Evolutionary conservation across 2,888 invertebrate genomes (phyloP).

Genomic region (Synanthedon andrenaeformis): DNA sequence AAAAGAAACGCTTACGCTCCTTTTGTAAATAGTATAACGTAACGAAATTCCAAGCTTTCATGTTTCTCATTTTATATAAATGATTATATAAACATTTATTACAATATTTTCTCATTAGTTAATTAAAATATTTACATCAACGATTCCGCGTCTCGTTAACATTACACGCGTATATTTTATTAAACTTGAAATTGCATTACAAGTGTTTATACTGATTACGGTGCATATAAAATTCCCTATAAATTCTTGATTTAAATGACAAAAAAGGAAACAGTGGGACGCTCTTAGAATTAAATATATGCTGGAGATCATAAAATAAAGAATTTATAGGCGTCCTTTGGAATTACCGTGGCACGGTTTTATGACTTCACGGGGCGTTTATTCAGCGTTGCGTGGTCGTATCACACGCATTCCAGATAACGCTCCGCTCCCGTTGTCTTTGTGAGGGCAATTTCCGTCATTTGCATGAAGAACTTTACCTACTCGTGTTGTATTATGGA

Average conservation of each 20-base stretch:
- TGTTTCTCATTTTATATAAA: conserved; percentile 6
- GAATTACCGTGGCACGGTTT: conserved; percentile 63
- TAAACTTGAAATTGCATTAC: background rate
- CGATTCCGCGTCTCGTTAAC: conserved; percentile 34
- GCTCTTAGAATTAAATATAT: conserved; percentile 65
- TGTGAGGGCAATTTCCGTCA: conserved; percentile 36
- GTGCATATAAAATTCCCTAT: conserved; percentile 47
- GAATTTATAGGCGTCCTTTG: conserved; percentile 68
- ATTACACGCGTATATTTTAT: conserved; percentile 22
- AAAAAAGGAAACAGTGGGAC: conserved; percentile 59
- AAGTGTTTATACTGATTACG: conserved; percentile 45
- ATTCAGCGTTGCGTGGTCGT: conserved; percentile 54
- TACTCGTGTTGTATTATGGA: conserved; percentile 4
- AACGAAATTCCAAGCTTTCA: background rate
- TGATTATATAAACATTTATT: conserved; percentile 20
- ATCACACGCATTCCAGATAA: conserved; percentile 47
- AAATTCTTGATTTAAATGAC: conserved; percentile 56
- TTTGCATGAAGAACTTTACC: conserved; percentile 18
- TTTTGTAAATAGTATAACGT: conserved; percentile 23
- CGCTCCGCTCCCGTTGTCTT: conserved; percentile 31
- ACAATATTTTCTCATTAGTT: conserved; percentile 20
- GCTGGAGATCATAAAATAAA: conserved; percentile 64
- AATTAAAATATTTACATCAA: conserved; percentile 30
- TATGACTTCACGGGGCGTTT: conserved; percentile 65
- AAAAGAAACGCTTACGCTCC: conserved; percentile 34